phyloP scores from a whole-genome alignment of 2,888 invertebrate species.

The Monopis laevigella region DNA sequence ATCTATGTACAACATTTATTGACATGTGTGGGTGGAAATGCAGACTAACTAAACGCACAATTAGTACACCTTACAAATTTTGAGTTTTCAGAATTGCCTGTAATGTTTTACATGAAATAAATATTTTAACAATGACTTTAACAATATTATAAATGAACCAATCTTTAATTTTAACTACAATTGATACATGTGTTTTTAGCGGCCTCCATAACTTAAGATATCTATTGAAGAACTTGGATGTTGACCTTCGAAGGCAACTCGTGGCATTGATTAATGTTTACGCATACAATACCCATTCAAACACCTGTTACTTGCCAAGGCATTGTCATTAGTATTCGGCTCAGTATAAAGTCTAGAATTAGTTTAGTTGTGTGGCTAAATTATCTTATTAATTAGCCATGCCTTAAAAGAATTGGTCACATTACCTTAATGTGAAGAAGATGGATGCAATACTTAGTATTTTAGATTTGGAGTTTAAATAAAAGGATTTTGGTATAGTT shows the following conservation, averaged over 20 bases:
- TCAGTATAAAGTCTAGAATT: constrained; percentile 4
- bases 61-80: too few relatives aligned
- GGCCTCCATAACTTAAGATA: constrained; percentile 4
- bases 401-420: constrained; percentile 7
- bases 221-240: constrained; percentile 25
- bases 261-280: constrained; percentile 59
- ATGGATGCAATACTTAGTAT: neutral
- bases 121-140: too few relatives aligned
- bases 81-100: too few relatives aligned
- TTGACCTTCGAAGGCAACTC: constrained; percentile 46
- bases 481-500: too few relatives aligned
- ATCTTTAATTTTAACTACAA: neutral
- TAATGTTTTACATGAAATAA: too few relatives aligned
- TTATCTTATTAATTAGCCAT: constrained; percentile 8
- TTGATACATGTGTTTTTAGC: neutral
- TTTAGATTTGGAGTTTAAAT: too few relatives aligned
- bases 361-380: neutral
- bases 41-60: too few relatives aligned
- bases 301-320: constrained; percentile 18
- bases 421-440: neutral
- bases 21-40: too few relatives aligned
- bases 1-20: too few relatives aligned
- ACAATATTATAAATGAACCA: too few relatives aligned
- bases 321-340: neutral
- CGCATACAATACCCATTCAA: constrained; percentile 54